Conservation (phyloP, 2,113 vertebrate genomes). For the Caloenas nicobarica region DNA sequence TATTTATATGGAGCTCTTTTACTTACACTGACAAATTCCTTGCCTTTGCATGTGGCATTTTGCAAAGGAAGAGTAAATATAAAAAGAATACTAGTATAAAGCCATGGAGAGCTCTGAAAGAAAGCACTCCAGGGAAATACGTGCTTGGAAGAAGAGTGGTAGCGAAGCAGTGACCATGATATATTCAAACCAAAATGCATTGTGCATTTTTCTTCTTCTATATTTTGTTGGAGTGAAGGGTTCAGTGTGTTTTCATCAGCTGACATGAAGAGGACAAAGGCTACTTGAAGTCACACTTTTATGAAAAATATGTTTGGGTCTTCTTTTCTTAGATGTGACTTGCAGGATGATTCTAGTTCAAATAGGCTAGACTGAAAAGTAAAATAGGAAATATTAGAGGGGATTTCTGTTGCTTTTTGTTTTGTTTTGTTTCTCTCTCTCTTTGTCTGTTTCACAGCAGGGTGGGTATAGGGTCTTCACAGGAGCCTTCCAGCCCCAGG, state of each 20-base stretch:
- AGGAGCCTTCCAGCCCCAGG: not conserved
- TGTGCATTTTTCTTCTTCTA: not conserved
- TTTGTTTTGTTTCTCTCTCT: not conserved
- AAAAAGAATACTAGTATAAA: not conserved
- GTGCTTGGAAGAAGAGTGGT: constrained; percentile 20
- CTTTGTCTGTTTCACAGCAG: not conserved
- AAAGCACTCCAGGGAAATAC: constrained; percentile 23
- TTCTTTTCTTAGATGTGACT: not conserved
- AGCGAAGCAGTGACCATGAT: not conserved
- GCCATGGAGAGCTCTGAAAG: not conserved
- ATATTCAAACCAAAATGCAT: not conserved
- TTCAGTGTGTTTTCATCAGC: not conserved
- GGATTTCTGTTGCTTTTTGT: not conserved
- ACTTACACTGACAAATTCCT: not conserved
- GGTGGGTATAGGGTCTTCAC: not conserved
- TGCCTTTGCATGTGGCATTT: not conserved
- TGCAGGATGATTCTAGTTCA: not conserved
- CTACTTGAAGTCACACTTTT: not conserved
- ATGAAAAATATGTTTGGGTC: not conserved
- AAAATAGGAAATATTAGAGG: not conserved
- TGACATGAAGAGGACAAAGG: not conserved
- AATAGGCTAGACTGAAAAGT: not conserved
- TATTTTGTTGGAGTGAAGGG: not conserved
- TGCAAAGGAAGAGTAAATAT: not conserved
- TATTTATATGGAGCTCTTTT: not conserved